Base-by-base conservation (phyloP, 2,888 invertebrate species). In the Zhuqinia jingwanae region DNA sequence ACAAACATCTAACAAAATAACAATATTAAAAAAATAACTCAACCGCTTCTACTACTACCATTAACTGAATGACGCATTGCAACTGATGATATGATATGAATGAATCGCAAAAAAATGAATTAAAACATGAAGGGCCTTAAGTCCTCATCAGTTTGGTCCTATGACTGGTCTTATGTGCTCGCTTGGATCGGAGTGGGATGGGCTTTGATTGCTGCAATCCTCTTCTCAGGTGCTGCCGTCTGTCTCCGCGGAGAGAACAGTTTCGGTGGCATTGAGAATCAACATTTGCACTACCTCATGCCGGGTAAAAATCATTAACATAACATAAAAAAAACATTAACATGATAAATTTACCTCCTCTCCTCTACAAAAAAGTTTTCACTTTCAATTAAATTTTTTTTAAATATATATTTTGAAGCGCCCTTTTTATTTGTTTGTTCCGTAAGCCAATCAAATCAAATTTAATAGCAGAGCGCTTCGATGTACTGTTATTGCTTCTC, bases 201-300 rank as follows among this genome's bases (percentile, higher is more conserved):
- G 94, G 95, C 97, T 92, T 95, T 98, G 92, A 94, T 98, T 93
- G 96, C 97, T 92, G 97, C 97, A 94, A 96, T 98, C 93, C 95
- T 98, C 93, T 96, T 98, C 93, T 96, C 97, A 92, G 97, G 97
- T 93, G 97, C 97, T 92, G 97, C 98, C 92, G 96, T 97, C 94
- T 98, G 98, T 94, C 95, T 98, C 93, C 95, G 97, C 93, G 97
- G 96, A 93, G 98, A 98, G 94, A 89, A 78, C 78, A 87, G 89
- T 85, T 95, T 97, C 92, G 97, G 97, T 94, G 95, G 96, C 93
- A 98, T 98, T 93, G 97, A 98, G 94, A 97, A 97, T 93, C 95
- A 97, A 94, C 98, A 98, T 94, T 96, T 98, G 96, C 98, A 98
- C 95, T 98, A 98, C 94, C 95, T 98, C 94, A 97, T 97, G 97